Percentiles rank a stretch among this genome's conserved stretches.
These are phyloP conservation scores for Sinocyclocheilus anshuiensis DNA, from an alignment of 2,113 vertebrate species.

Conservation along the genomic window DNA sequence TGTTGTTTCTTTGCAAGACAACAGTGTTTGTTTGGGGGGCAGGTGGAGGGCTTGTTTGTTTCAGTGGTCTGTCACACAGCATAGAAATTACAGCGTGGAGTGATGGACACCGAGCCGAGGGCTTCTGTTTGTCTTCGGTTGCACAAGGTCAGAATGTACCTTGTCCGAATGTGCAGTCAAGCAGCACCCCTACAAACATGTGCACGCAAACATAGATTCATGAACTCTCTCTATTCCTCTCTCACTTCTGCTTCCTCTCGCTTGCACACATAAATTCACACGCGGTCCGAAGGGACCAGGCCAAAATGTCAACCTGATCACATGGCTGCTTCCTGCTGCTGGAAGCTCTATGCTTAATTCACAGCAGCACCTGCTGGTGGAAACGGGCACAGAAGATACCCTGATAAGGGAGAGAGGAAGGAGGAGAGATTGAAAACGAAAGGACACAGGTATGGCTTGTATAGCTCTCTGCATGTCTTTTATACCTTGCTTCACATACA, in stretches of 20 bases:
- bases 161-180: constrained; percentile 54
- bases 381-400: constrained; percentile 67
- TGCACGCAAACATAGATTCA: constrained; percentile 54
- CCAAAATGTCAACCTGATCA: constrained; percentile 74
- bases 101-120: constrained; percentile 43
- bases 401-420: constrained; percentile 2
- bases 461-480: constrained; percentile 8
- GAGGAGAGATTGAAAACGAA: neutral
- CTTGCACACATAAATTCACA: constrained; percentile 63
- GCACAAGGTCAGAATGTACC: constrained; percentile 59
- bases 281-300: constrained; percentile 70
- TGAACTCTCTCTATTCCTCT: constrained; percentile 38
- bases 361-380: constrained; percentile 83
- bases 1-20: neutral
- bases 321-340: constrained; percentile 66
- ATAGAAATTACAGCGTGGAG: constrained; percentile 54
- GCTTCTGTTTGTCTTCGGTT: constrained; percentile 57
- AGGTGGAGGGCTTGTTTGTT: constrained; percentile 24
- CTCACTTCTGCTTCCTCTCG: constrained; percentile 18
- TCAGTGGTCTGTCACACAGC: constrained; percentile 33
- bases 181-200: constrained; percentile 51
- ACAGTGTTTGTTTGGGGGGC: constrained; percentile 19
- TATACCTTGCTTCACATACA: neutral
- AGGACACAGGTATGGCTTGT: neutral
- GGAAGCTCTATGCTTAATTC: constrained; percentile 76